Evolutionary conservation across 2,113 vertebrate genomes (phyloP), one percentile per base, ranked within the genome.

Genomic region (Scortum barcoo): DNA sequence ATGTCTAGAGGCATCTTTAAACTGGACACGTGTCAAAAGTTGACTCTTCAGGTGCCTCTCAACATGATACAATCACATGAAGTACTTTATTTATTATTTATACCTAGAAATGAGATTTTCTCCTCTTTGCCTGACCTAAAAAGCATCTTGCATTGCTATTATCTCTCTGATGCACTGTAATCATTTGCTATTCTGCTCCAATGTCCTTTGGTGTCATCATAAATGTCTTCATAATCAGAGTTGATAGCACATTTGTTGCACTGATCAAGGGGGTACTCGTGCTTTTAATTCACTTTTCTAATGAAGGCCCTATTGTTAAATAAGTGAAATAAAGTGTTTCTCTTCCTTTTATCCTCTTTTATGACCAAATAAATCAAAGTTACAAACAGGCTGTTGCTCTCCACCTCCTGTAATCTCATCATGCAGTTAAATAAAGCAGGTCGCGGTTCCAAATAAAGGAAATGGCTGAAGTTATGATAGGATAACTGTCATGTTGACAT

Each of bases 151-250:
- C 42, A 42, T 2, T 40, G 48, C 63, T 53, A 62, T 54, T 67
- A 22, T 78, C 11, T 54, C 7, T 71, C 46, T 67, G 9, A n/a
- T 36, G 1, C 38, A 2, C 6, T 71, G 44, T 70, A 81, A 74
- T 86, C 56, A 87, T 76, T 53, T 60, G 38, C 61, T 77, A 75
- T 86, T 86, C 65, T 71, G n/a, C 40, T 56, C 58, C 17, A 63
- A 78, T 71, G 74, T 77, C 46, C 24, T 50, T 44, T 22, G 12
- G n/a, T 54, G 22, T 72, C 14, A n/a, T 44, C 57, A 44, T 54
- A 70, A 77, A 74, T 76, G 30, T 28, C 30, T 4, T 73, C 40
- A 50, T 46, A 46, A 79, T 84, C 62, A 80, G 9, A 69, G n/a
- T 33, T 80, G 54, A 83, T 51, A 33, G 7, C 44, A 82, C 68